These are phyloP conservation scores for Coelopa frigida DNA, from an alignment of 1,140 invertebrate species.

Conservation along the genomic window DNA sequence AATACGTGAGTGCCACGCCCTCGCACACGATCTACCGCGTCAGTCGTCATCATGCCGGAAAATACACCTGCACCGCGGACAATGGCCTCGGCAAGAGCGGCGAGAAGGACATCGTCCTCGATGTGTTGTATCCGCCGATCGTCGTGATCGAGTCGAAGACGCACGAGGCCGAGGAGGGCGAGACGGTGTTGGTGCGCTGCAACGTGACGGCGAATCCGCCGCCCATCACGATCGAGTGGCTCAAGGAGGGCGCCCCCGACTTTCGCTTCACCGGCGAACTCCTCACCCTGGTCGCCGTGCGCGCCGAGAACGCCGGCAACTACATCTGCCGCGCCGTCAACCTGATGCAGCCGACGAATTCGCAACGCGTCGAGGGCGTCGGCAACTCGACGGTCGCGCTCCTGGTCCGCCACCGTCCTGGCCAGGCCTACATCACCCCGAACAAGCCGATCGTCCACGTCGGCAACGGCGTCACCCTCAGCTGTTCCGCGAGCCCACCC, in stretches of 20 bases:
- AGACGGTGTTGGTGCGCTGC: conserved; percentile 72
- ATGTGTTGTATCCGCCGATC: conserved; percentile 77
- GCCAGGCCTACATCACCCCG: conserved; percentile 72
- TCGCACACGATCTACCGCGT: conserved; percentile 68
- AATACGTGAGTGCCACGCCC: conserved; percentile 69
- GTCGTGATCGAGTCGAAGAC: conserved; percentile 70
- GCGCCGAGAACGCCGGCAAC: conserved; percentile 73
- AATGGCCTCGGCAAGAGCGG: conserved; percentile 70
- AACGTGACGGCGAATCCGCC: conserved; percentile 80
- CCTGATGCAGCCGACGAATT: conserved; percentile 61
- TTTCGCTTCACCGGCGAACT: conserved; percentile 73
- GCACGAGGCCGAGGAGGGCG: conserved; percentile 74
- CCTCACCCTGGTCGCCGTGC: conserved; percentile 63
- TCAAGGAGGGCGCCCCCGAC: conserved; percentile 73
- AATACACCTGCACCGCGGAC: conserved; percentile 78
- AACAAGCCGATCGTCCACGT: conserved; percentile 77
- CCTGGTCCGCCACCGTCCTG: conserved; percentile 77
- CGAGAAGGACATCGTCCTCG: conserved; percentile 69
- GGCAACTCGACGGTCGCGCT: conserved; percentile 70
- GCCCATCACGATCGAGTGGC: conserved; percentile 74
- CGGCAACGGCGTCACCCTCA: conserved; percentile 73
- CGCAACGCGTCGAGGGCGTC: conserved; percentile 58
- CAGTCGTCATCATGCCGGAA: conserved; percentile 72
- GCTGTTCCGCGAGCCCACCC: conserved; percentile 75
- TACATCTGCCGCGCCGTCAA: conserved; percentile 82